Evolutionary conservation across 2,888 invertebrate species (phyloP), one percentile per base, ranked within the genome.

Genomic region (Acrobeloides nanus): DNA sequence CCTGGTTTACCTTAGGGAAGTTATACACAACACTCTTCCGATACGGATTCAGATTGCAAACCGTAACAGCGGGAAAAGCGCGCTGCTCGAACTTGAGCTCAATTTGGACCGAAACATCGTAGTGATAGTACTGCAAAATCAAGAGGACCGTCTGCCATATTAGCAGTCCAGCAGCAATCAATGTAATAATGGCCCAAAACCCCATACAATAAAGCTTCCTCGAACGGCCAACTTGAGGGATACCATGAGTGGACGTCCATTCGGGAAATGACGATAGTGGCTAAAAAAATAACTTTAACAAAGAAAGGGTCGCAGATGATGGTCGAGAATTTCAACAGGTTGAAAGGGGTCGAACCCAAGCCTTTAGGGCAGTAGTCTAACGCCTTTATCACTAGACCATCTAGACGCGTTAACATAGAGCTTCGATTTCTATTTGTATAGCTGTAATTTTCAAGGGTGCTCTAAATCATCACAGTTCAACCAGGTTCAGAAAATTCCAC

Each of bases 31-130:
- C 27, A 10, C 32, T 27, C 8, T 10, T 32, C 10, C 25, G n/a
- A 42, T 43, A 55, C 3, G 55, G 55, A 37, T 55, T 55, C 38
- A 55, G 33, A 27, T 51, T 40, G 45, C 56, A 56, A 7, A 56
- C 33, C 7, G 55, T 57, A 15, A 56, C 55, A 7, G 56, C 56
- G 1, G 56, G 56, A 18, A 56, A 56, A n/a, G 38, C 18, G 6
- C 55, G 35, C 18, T 47, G 39, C 18, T 44, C 47, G 40, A 56
- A 56, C 27, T 24, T 27, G 25, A 55, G 29, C 35, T 46, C 40
- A 17, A 54, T 54, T 20, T 38, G n/a, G 12, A 54, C 43, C 23
- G 35, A 24, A 1, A 49, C 55, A 1, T 26, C 27, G 24, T 48
- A 48, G 17, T n/a, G 29, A 29, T 44, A 35, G 38, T 57, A 57